Conservation (phyloP, 2,888 invertebrate species). For the Isoperla grammatica region DNA sequence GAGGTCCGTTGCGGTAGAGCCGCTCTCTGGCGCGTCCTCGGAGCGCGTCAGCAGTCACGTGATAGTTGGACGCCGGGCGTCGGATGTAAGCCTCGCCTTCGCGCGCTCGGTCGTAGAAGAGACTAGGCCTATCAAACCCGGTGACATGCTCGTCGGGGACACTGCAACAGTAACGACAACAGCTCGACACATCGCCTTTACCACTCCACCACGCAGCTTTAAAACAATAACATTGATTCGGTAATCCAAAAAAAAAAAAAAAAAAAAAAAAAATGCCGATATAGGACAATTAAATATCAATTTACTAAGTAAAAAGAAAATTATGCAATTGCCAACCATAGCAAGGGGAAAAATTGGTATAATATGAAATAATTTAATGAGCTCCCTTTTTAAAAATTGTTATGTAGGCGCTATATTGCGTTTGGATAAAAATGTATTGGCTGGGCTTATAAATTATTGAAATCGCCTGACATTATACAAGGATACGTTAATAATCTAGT, state of each 20-base stretch:
- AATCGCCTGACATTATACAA: too few species aligned
- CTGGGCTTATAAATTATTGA: too few species aligned
- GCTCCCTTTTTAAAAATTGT: too few species aligned
- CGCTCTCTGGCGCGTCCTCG: slow-evolving; percentile 45
- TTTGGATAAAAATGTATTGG: too few species aligned
- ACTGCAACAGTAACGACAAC: slow-evolving; percentile 39
- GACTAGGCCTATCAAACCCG: slow-evolving; percentile 48
- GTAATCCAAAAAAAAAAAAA: background rate
- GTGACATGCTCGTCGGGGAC: slow-evolving; percentile 48
- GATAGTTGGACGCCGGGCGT: slow-evolving; percentile 36
- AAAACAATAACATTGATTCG: background rate
- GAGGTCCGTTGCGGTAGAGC: slow-evolving; percentile 43
- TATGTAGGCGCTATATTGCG: too few species aligned
- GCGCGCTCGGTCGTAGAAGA: slow-evolving; percentile 46
- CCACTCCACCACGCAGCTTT: background rate
- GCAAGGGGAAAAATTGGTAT: too few species aligned
- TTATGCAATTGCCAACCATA: too few species aligned
- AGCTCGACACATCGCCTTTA: background rate
- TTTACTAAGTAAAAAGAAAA: background rate
- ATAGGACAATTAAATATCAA: background rate
- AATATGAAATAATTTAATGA: too few species aligned
- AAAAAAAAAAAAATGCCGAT: background rate
- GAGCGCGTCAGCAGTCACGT: slow-evolving; percentile 37
- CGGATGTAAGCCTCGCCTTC: slow-evolving; percentile 37
- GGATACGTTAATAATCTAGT: too few species aligned